Evolutionary conservation across 2,797 vertebrate genomes (phyloP).

Genomic region (Epinephelus coioides): DNA sequence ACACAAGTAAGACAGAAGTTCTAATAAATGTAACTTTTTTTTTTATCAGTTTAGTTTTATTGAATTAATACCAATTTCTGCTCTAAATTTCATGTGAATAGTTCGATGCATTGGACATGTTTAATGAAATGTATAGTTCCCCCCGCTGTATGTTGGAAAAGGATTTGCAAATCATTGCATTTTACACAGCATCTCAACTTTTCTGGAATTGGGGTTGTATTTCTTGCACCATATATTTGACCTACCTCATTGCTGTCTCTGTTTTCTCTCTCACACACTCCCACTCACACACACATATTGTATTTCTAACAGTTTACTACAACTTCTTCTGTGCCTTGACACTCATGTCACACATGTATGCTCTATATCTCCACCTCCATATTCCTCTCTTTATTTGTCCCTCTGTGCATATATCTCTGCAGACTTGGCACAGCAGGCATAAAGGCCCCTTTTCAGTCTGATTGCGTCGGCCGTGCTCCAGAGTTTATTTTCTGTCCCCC

Average conservation of each 20-base stretch:
- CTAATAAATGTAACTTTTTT: too few species aligned
- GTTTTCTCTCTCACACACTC: constrained; percentile 10
- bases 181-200: too few species aligned
- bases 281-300: constrained; percentile 20
- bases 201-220: too few species aligned
- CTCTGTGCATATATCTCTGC: constrained; percentile 24
- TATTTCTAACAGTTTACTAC: constrained; percentile 23
- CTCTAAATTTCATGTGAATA: too few species aligned
- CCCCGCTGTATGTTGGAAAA: too few species aligned
- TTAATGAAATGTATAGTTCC: too few species aligned
- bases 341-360: neutral
- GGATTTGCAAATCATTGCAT: too few species aligned
- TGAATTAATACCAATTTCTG: too few species aligned
- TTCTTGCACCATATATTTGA: neutral
- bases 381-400: constrained; percentile 27
- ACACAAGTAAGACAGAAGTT: too few species aligned
- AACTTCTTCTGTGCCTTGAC: constrained; percentile 5
- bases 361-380: neutral
- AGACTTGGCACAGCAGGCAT: constrained; percentile 39
- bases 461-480: constrained; percentile 59
- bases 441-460: constrained; percentile 55
- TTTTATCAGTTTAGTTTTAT: too few species aligned
- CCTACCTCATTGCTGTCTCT: constrained; percentile 32
- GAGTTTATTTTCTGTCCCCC: constrained; percentile 28
- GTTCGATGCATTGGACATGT: too few species aligned